Evolutionary conservation across 2,113 vertebrate species (phyloP).

Genomic region (Cheilinus undulatus): DNA sequence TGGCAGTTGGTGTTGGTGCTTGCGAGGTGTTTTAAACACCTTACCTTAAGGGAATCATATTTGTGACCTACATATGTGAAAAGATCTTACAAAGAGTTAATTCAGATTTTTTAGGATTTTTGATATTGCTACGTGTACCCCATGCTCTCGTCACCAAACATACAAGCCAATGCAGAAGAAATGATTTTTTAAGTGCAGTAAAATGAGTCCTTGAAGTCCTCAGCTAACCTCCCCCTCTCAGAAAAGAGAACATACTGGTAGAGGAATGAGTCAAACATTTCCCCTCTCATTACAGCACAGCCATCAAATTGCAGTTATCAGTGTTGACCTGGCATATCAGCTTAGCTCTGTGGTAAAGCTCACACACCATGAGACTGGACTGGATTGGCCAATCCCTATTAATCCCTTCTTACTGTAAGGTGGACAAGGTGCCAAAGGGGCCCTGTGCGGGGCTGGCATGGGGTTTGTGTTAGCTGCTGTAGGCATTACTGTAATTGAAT

Average conservation of each 20-base stretch:
- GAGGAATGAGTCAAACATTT: not conserved
- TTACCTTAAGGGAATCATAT: not conserved
- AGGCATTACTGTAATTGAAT: conserved; percentile 74
- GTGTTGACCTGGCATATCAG: conserved; percentile 57
- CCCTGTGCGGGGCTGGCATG: conserved; percentile 51
- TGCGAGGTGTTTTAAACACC: not conserved
- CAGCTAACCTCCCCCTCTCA: not conserved
- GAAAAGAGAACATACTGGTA: not conserved
- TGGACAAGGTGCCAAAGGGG: conserved; percentile 65
- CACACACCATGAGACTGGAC: conserved; percentile 66
- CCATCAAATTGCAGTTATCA: conserved; percentile 56
- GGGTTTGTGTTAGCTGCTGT: conserved; percentile 58
- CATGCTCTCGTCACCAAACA: not conserved
- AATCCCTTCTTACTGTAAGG: conserved; percentile 77
- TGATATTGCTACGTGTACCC: not conserved
- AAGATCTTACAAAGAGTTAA: not conserved
- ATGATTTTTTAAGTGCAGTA: not conserved
- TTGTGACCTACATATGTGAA: not conserved
- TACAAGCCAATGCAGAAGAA: not conserved
- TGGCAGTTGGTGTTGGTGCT: not conserved
- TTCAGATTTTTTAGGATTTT: not conserved
- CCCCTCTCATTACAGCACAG: conserved; percentile 3
- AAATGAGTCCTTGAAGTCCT: not conserved
- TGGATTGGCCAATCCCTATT: conserved; percentile 76
- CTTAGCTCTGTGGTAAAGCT: conserved; percentile 63